Conservation (phyloP, 2,888 invertebrate genomes). For the Polyploca ridens region DNA sequence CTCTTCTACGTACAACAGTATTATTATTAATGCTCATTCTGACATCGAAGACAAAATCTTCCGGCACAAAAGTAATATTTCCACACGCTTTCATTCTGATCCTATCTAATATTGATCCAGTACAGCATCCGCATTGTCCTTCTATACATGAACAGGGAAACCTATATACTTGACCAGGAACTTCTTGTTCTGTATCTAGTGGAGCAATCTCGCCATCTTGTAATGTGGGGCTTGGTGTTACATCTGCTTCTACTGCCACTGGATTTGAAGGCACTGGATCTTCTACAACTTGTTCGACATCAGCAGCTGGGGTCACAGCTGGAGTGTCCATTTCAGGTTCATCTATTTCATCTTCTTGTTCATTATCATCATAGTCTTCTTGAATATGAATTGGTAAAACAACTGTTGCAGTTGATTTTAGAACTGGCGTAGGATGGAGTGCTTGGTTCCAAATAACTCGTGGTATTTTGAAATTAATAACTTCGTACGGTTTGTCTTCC, state of each 20-base stretch:
- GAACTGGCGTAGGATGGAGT: slow-evolving; percentile 65
- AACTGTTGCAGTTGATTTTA: slow-evolving; percentile 71
- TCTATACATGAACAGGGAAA: slow-evolving; percentile 86
- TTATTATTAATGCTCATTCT: slow-evolving; percentile 89
- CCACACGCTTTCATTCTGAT: slow-evolving; percentile 91
- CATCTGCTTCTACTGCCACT: slow-evolving; percentile 34
- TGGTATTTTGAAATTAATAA: slow-evolving; percentile 67
- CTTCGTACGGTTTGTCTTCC: slow-evolving; percentile 60
- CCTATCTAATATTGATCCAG: slow-evolving; percentile 85
- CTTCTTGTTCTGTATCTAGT: slow-evolving; percentile 45
- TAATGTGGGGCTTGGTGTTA: slow-evolving; percentile 47
- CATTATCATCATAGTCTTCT: slow-evolving; percentile 49
- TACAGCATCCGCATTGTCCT: slow-evolving; percentile 89
- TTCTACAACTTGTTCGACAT: slow-evolving; percentile 31
- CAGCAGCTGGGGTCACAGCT: slow-evolving; percentile 28
- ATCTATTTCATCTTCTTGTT: slow-evolving; percentile 41
- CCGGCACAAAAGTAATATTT: slow-evolving; percentile 91
- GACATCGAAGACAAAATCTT: slow-evolving; percentile 92
- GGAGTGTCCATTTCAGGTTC: slow-evolving; percentile 36
- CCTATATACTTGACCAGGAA: slow-evolving; percentile 76
- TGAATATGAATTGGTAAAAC: slow-evolving; percentile 73
- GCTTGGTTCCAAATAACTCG: slow-evolving; percentile 66
- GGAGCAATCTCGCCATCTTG: slow-evolving; percentile 45
- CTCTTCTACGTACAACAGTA: slow-evolving; percentile 88
- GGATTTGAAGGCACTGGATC: slow-evolving; percentile 33